Base-by-base conservation (phyloP, 2,888 invertebrate genomes). In the Dorcus parallelipipedus region DNA sequence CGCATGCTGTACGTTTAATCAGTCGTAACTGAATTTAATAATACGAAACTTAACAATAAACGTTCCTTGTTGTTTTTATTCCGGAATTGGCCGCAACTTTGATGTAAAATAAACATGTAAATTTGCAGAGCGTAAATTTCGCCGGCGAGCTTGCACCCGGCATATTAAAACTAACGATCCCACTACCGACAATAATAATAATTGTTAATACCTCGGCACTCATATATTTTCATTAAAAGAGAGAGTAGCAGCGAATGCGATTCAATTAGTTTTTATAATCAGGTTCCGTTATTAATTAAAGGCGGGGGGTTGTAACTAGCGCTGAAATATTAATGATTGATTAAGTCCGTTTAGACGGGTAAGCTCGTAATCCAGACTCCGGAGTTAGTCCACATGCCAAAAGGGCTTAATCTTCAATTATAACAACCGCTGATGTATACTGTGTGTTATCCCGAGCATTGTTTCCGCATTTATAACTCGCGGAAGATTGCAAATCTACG, bases 321-420 rank as follows among this genome's bases (percentile, higher is more conserved):
- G 60, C 51, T 65, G 65, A 66, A 68, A 66, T 66, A 66, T 65
- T 65, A 66, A 68, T 67, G 65, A 68, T 66, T 65, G 68, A 68
- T 68, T 66, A 67, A 68, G 62, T 65, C 64, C 59, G 59, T 60
- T 56, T 62, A 59, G 61, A 57, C 59, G 58, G 55, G 50, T 64
- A 64, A 67, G 62, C 67, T 59, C 56, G 60, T 67, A 69, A 68
- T 65, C 68, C 64, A 40, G 56, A 57, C 63, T 62, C 54, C 56
- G 53, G 62, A 65, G 65, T 65, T 67, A 66, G 66, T 67, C 66
- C 66, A 66, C 67, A 67, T 68, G 66, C 68, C 67, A 67, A 67
- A 67, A 67, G 57, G 67, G 68, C 68, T 67, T 69, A 69, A 69
- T 68, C 68, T 68, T 69, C 69, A 65, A 69, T 69, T 69, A 69